Evolutionary conservation across 2,888 invertebrate species (phyloP).

Genomic region (Trileptium ribeirensis): DNA sequence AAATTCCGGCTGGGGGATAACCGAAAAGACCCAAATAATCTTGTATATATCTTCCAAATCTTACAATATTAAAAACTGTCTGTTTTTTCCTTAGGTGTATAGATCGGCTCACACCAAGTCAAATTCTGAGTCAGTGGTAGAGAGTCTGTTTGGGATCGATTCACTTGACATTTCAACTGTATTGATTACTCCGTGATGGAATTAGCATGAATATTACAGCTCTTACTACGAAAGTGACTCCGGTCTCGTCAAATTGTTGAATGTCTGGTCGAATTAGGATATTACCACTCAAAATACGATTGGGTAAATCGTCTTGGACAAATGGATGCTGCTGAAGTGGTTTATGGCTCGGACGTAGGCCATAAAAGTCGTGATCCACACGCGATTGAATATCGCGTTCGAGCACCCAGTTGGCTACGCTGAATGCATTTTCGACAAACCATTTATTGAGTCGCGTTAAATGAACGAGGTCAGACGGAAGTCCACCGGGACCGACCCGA

Average conservation of each 20-base stretch:
- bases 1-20: too few relatives aligned
- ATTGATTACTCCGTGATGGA: too few relatives aligned
- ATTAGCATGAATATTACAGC: too few relatives aligned
- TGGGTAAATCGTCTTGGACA: slow-evolving; percentile 55
- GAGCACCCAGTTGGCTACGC: background rate
- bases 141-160: too few relatives aligned
- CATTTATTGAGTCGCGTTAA: background rate
- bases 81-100: too few relatives aligned
- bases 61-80: too few relatives aligned
- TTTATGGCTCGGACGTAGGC: slow-evolving; percentile 51
- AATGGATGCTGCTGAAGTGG: slow-evolving; percentile 25
- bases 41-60: too few relatives aligned
- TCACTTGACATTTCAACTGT: too few relatives aligned
- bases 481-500: slow-evolving; percentile 53
- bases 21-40: too few relatives aligned
- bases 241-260: slow-evolving; percentile 41
- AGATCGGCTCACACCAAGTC: too few relatives aligned
- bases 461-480: slow-evolving; percentile 48
- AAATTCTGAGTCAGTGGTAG: too few relatives aligned
- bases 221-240: slow-evolving; percentile 49
- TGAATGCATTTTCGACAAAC: background rate
- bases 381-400: slow-evolving; percentile 41
- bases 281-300: slow-evolving; percentile 52
- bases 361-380: slow-evolving; percentile 53
- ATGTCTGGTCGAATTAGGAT: slow-evolving; percentile 47